These are phyloP conservation scores for Melanocharis versteri DNA, from an alignment of 2,113 vertebrate species.

Conservation along the genomic window DNA sequence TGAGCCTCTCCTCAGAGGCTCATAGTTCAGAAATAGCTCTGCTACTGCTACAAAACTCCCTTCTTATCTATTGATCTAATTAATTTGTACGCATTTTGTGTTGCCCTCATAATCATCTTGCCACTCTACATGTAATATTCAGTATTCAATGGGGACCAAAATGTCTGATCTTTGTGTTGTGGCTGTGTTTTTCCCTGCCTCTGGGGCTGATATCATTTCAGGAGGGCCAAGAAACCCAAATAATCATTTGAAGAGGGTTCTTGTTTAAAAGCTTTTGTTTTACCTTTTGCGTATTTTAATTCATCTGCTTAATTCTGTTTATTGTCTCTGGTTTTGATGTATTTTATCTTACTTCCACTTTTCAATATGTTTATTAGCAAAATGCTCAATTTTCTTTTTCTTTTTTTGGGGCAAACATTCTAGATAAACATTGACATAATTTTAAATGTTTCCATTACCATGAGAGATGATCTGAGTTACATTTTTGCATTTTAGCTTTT, in stretches of 20 bases:
- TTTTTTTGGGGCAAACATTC: neutral
- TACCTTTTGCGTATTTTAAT: neutral
- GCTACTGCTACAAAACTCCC: neutral
- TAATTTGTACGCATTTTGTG: neutral
- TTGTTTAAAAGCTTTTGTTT: neutral
- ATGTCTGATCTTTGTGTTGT: neutral
- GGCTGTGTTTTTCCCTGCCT: accelerated
- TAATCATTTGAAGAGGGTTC: neutral
- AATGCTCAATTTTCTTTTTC: neutral
- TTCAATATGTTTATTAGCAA: neutral
- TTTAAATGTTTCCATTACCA: neutral
- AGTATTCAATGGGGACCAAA: neutral
- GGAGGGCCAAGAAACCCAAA: neutral
- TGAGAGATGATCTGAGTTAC: neutral
- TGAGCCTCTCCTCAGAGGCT: accelerated
- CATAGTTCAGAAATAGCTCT: accelerated
- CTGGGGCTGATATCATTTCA: neutral
- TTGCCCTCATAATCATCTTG: neutral
- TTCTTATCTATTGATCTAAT: neutral
- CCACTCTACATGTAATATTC: neutral
- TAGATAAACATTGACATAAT: neutral
- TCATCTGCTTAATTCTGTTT: neutral
- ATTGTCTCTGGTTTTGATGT: neutral
- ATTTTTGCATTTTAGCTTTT: neutral
- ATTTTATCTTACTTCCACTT: neutral